These are phyloP conservation scores for Tapera naevia DNA, from an alignment of 2,797 vertebrate genomes.

Conservation along the genomic window DNA sequence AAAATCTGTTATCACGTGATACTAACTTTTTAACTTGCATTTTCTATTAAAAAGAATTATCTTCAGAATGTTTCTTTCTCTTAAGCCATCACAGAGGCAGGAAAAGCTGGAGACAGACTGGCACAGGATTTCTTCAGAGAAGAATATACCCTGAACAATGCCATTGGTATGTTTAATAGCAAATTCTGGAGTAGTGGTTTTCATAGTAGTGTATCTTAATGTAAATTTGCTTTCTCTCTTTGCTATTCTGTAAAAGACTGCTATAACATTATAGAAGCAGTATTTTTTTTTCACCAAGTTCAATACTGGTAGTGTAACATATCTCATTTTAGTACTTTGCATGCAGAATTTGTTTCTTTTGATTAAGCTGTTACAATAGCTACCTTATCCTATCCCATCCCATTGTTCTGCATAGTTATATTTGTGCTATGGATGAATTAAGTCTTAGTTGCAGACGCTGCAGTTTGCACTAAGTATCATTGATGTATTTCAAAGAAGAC, in stretches of 20 bases:
- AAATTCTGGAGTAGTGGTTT: not conserved
- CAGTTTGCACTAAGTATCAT: not conserved
- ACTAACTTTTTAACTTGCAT: not conserved
- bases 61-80: not conserved
- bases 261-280: not conserved
- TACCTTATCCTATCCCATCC: not conserved
- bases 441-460: not conserved
- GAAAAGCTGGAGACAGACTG: conserved; percentile 75
- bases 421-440: not conserved
- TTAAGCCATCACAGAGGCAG: conserved; percentile 83
- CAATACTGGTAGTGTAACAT: not conserved
- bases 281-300: not conserved
- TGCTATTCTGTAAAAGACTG: not conserved
- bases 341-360: not conserved
- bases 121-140: conserved; percentile 85
- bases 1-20: not conserved
- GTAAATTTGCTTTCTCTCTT: not conserved
- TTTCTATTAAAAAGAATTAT: not conserved
- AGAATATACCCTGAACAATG: conserved; percentile 89
- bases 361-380: not conserved
- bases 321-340: not conserved
- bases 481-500: not conserved
- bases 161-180: conserved; percentile 80
- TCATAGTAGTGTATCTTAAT: not conserved
- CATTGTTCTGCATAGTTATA: not conserved